Percentiles rank a stretch among this genome's conserved stretches.
Evolutionary conservation across 2,888 invertebrate genomes (phyloP).

Genomic region (Abrostola tripartita): DNA sequence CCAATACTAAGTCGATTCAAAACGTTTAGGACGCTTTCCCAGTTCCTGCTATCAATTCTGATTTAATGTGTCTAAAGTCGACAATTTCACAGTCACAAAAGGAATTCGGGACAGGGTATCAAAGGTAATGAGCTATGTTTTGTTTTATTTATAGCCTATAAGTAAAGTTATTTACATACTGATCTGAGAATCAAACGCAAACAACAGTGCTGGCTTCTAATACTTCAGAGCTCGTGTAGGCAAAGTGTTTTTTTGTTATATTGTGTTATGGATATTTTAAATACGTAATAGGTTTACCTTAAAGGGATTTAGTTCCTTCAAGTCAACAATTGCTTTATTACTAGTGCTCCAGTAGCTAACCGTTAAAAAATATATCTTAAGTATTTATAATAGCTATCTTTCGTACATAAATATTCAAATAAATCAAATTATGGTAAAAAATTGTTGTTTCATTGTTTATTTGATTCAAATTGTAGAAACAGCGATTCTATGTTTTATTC

Average conservation of each 20-base stretch:
- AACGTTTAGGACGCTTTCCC: slow-evolving; percentile 65
- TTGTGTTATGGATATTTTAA: neutral
- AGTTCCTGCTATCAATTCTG: slow-evolving; percentile 51
- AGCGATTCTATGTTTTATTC: slow-evolving; percentile 62
- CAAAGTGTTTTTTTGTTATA: neutral
- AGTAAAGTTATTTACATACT: slow-evolving; percentile 20
- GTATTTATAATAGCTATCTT: too few relatives aligned
- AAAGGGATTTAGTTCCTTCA: too few relatives aligned
- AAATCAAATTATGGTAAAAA: slow-evolving; percentile 1
- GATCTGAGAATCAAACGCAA: slow-evolving; percentile 8
- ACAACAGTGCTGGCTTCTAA: neutral
- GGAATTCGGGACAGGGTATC: slow-evolving; percentile 17
- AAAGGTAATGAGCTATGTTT: slow-evolving; percentile 15
- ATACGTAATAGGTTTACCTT: too few relatives aligned
- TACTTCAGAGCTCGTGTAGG: neutral
- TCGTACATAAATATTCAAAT: too few relatives aligned
- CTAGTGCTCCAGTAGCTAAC: too few relatives aligned
- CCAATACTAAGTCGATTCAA: slow-evolving; percentile 75
- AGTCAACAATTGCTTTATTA: too few relatives aligned
- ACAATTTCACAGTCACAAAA: slow-evolving; percentile 42
- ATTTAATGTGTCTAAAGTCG: slow-evolving; percentile 52
- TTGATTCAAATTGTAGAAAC: slow-evolving; percentile 55
- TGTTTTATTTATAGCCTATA: slow-evolving; percentile 10
- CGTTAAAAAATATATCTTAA: too few relatives aligned
- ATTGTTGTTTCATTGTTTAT: slow-evolving; percentile 24